phyloP scores from a whole-genome alignment of 2,888 invertebrate species.

The Amphipoea lucens region DNA sequence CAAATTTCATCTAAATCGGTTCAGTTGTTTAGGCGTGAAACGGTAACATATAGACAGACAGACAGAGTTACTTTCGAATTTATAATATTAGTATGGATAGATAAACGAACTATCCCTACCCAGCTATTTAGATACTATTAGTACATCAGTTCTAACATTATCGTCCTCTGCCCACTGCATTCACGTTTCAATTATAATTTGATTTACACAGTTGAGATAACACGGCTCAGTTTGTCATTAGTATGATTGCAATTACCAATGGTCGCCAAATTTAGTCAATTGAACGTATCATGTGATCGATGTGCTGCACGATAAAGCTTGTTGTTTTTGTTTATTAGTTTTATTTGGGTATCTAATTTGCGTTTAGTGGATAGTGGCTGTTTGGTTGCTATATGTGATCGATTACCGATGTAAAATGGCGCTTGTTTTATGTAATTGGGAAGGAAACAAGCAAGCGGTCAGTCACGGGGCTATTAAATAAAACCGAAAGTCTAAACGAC shows the following conservation, averaged over 20 bases:
- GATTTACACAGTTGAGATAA: constrained; percentile 63
- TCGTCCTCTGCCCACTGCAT: constrained; percentile 30
- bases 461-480: no score
- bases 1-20: no score
- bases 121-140: constrained; percentile 3
- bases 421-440: no score
- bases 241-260: constrained; percentile 61
- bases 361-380: not conserved
- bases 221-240: constrained; percentile 64
- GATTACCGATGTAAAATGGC: no score
- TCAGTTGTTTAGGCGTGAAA: no score
- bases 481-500: no score
- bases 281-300: constrained; percentile 35
- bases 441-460: no score
- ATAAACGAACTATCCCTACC: not conserved
- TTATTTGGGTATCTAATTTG: constrained; percentile 1
- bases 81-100: no score
- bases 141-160: constrained; percentile 29
- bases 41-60: no score
- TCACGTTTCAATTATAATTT: constrained; percentile 61
- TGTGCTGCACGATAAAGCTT: constrained; percentile 20
- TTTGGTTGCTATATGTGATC: no score
- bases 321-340: constrained; percentile 19
- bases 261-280: constrained; percentile 52
- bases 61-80: no score